Evolutionary conservation across 1,140 invertebrate species (phyloP), one percentile per base, ranked within the genome.

Genomic region (Radopholus similis): DNA sequence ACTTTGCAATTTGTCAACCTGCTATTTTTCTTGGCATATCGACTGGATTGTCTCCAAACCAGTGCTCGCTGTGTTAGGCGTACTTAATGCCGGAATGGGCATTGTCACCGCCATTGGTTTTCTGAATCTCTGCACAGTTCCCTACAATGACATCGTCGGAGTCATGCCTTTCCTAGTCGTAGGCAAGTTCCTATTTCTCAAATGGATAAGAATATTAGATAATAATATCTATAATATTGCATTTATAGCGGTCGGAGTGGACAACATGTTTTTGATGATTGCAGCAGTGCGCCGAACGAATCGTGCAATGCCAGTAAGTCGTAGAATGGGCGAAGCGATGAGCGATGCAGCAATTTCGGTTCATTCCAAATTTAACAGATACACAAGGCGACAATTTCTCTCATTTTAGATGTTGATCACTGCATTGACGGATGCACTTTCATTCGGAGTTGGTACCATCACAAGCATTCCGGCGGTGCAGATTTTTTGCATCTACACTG

Each of bases 401-500:
- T 47, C 70, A 13, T 83, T 86, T 18, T 85, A 85, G 4, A 84
- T 86, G 57, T 84, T 85, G 6, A 85, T 86, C 28, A 86, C 85
- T 2, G 84, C 85, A 3, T 51, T 86, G 6, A 86, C 85, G 21
- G 84, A 86, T 72, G 78, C 85, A 57, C 79, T 85, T 15, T 85
- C 85, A n/a, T 86, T 86, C 74, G 82, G 82, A 37, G 83, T 86
- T 54, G 85, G 85, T 8, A 81, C 83, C 8, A 81, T 81, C 54
- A 81, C 78, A 9, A 78, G 26, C 9, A 81, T 81, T 18, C 79
- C 79, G 5, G 82, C 79, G 6, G 91, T 97, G 1, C 89, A 90
- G 80, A 95, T 96, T 73, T 97, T 97, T 84, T 97, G 93, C 85
- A 90, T 93, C 75, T 97, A 96, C 83, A 93, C 91, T 66, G 92